Evolutionary conservation across 1,140 invertebrate genomes (phyloP).

Genomic region (Drosophila mayri): DNA sequence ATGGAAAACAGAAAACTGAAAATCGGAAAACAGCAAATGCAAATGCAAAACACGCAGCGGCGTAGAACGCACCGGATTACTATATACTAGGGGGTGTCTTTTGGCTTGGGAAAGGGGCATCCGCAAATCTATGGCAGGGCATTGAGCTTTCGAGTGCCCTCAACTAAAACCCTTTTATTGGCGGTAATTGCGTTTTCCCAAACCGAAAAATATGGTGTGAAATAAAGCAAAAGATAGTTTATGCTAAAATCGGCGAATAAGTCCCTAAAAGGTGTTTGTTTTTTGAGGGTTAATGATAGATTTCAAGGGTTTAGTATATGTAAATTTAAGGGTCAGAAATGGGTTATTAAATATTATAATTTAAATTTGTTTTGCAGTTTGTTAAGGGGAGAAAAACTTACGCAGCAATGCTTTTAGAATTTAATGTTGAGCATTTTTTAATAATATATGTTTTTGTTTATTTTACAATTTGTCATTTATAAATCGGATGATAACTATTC

Average conservation of each 20-base stretch:
- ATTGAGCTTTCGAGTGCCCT: constrained; percentile 32
- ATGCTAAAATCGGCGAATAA: neutral
- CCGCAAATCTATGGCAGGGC: constrained; percentile 31
- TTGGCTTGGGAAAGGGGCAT: no score
- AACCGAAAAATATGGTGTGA: constrained; percentile 1
- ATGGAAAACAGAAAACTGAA: constrained; percentile 27
- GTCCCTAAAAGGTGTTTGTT: constrained; percentile 2
- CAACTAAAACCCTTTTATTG: constrained; percentile 13
- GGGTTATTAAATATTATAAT: no score
- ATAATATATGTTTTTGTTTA: no score
- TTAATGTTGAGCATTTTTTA: no score
- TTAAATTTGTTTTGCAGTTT: no score
- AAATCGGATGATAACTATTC: no score
- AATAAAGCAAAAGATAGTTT: constrained; percentile 6
- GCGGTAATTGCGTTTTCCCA: constrained; percentile 3
- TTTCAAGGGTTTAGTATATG: neutral
- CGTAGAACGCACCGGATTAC: constrained; percentile 45
- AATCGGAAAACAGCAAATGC: constrained; percentile 34
- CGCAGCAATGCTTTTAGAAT: no score
- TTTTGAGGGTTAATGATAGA: neutral
- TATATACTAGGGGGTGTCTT: constrained; percentile 1
- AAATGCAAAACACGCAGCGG: constrained; percentile 65
- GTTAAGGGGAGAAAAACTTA: no score
- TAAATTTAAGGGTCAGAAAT: neutral
- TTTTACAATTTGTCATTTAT: no score